Percentiles rank a stretch among this genome's conserved stretches.
Conservation (phyloP, 2,888 invertebrate genomes). For the Limenitis arthemis region DNA sequence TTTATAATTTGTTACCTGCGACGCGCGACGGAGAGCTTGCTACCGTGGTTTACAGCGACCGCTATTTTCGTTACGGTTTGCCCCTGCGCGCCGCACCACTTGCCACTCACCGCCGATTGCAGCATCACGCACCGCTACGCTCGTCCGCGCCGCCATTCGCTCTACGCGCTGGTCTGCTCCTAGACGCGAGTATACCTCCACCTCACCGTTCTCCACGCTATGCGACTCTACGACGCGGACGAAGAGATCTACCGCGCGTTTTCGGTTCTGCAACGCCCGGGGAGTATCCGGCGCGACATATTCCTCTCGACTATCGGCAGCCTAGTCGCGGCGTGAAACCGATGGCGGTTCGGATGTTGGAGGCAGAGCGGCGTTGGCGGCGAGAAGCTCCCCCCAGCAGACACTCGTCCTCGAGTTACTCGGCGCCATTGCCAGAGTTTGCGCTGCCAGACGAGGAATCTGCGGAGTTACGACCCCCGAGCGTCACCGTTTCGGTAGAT, state of each 20-base stretch:
- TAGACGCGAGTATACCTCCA: constrained; percentile 12
- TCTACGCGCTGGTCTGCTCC: constrained; percentile 19
- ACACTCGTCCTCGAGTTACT: constrained; percentile 18
- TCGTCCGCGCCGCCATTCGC: constrained; percentile 17
- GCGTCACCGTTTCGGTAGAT: not conserved
- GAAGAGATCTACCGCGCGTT: constrained; percentile 27
- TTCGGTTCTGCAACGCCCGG: constrained; percentile 23
- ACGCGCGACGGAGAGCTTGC: constrained; percentile 40
- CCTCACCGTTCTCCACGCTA: constrained; percentile 23
- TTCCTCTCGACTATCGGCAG: constrained; percentile 31
- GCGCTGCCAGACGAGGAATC: constrained; percentile 28
- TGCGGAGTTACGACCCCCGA: constrained; percentile 5
- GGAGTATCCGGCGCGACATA: constrained; percentile 27
- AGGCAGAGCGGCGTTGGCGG: constrained; percentile 18
- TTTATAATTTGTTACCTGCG: constrained; percentile 40
- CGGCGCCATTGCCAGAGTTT: constrained; percentile 34
- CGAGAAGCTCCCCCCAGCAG: constrained; percentile 21
- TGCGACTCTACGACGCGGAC: constrained; percentile 23
- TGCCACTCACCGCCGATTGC: constrained; percentile 28
- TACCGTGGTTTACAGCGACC: constrained; percentile 65
- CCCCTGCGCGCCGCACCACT: constrained; percentile 40
- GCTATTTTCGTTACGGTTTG: constrained; percentile 60
- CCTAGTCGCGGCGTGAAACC: constrained; percentile 25
- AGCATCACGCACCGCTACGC: constrained; percentile 18
- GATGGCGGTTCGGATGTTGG: constrained; percentile 17